These are phyloP conservation scores for Indri indri DNA, from an alignment of 2,113 vertebrate species.

Conservation along the genomic window DNA sequence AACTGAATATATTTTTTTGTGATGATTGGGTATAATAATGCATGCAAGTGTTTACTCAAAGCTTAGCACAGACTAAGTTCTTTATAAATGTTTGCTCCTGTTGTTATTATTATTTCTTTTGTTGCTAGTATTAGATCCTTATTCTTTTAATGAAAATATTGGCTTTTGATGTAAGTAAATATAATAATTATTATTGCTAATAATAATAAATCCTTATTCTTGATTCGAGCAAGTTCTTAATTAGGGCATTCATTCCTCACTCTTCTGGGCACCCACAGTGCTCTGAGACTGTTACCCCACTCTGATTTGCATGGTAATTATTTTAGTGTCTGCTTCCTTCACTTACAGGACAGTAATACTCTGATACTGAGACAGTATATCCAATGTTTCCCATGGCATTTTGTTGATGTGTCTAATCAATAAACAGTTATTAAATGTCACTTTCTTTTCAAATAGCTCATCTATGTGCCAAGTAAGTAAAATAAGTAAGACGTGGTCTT, in stretches of 20 bases:
- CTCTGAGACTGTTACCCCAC: neutral
- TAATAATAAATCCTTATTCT: neutral
- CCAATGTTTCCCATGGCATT: fast-evolving
- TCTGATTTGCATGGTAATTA: neutral
- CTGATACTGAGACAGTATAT: neutral
- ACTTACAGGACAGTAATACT: too few species aligned
- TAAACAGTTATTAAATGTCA: neutral
- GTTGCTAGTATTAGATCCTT: neutral
- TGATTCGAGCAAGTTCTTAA: neutral
- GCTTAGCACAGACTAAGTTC: too few species aligned
- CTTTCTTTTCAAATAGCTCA: neutral
- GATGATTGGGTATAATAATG: neutral
- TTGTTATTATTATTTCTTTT: neutral
- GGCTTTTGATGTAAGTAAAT: too few species aligned
- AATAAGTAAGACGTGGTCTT: neutral
- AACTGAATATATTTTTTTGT: neutral
- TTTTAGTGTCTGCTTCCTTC: neutral
- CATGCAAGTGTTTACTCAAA: neutral
- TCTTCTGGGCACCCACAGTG: too few species aligned
- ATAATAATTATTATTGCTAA: too few species aligned
- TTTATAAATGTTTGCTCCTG: neutral
- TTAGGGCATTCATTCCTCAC: neutral
- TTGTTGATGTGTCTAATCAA: neutral
- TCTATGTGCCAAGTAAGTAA: neutral
- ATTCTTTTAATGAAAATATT: neutral